These are phyloP conservation scores for Alentia gelatinosa DNA, from an alignment of 2,888 invertebrate genomes.

Conservation along the genomic window DNA sequence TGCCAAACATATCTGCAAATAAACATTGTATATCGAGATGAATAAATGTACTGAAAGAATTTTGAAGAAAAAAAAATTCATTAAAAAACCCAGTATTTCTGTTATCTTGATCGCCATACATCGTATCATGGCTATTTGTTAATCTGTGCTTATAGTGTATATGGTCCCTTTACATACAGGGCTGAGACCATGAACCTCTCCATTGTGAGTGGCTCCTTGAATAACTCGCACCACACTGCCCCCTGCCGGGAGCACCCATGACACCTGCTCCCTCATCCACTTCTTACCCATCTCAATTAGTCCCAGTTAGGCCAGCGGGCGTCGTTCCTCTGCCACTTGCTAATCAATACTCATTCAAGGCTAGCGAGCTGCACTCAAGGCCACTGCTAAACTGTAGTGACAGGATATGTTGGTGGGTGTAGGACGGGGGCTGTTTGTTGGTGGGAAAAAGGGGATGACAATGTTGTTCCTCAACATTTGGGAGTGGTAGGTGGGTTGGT, in stretches of 20 bases:
- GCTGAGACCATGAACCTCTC: background rate
- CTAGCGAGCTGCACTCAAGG: background rate
- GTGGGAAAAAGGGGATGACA: too few relatives aligned
- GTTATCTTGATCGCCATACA: too few relatives aligned
- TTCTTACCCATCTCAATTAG: slow-evolving; percentile 5
- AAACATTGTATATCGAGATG: too few relatives aligned
- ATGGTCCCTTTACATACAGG: too few relatives aligned
- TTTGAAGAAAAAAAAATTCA: too few relatives aligned
- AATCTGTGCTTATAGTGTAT: too few relatives aligned
- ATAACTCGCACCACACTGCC: background rate
- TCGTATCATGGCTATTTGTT: too few relatives aligned
- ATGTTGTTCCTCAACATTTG: too few relatives aligned
- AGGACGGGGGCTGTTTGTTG: background rate
- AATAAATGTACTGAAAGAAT: too few relatives aligned
- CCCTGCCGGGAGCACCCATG: background rate
- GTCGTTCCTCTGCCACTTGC: background rate
- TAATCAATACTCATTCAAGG: slow-evolving; percentile 3
- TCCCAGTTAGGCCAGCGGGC: background rate
- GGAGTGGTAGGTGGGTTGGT: too few relatives aligned
- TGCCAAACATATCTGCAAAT: too few relatives aligned
- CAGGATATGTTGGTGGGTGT: background rate
- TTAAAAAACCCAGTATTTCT: too few relatives aligned
- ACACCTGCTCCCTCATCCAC: slow-evolving; percentile 14
- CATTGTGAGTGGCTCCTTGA: background rate
- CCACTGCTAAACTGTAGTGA: background rate